phyloP scores from a whole-genome alignment of 2,888 invertebrate species.

The Neoascia interrupta region DNA sequence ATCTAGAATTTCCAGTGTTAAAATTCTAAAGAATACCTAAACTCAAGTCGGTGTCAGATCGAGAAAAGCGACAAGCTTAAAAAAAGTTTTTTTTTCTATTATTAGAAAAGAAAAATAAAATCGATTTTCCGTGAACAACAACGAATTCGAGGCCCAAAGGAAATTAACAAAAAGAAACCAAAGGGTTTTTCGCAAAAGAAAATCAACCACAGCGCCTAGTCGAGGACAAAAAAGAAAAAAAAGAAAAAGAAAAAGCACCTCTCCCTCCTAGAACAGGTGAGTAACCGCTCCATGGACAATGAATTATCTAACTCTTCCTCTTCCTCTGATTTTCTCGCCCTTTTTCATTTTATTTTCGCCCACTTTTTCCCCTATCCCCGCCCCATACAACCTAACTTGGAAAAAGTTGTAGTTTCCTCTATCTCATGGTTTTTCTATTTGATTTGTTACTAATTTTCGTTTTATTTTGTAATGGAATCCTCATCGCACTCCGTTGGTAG shows the following conservation, averaged over 20 bases:
- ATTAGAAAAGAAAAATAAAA: conserved; percentile 54
- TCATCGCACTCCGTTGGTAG: conserved; percentile 66
- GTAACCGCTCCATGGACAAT: conserved; percentile 45
- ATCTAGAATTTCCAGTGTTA: too few species aligned
- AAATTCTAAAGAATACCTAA: too few species aligned
- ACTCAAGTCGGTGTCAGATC: not conserved
- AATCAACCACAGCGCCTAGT: not conserved
- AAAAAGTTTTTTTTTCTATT: too few species aligned
- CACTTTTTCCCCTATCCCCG: conserved; percentile 15
- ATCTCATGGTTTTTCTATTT: conserved; percentile 27
- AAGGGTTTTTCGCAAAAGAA: conserved; percentile 10
- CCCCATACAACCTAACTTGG: too few species aligned
- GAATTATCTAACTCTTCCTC: conserved; percentile 60
- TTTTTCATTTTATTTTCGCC: conserved; percentile 11
- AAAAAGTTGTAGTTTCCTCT: conserved; percentile 7
- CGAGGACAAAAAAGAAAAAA: not conserved
- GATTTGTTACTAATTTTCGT: conserved; percentile 22
- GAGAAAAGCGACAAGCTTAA: not conserved
- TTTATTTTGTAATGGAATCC: conserved; percentile 36
- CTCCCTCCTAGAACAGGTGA: conserved; percentile 54
- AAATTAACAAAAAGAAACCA: conserved; percentile 12
- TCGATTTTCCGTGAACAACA: conserved; percentile 67
- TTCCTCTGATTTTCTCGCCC: conserved; percentile 35
- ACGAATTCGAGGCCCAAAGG: conserved; percentile 36
- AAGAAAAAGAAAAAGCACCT: conserved; percentile 4